Evolutionary conservation across 2,797 vertebrate species (phyloP).

Genomic region (Hozukius guyotensis): DNA sequence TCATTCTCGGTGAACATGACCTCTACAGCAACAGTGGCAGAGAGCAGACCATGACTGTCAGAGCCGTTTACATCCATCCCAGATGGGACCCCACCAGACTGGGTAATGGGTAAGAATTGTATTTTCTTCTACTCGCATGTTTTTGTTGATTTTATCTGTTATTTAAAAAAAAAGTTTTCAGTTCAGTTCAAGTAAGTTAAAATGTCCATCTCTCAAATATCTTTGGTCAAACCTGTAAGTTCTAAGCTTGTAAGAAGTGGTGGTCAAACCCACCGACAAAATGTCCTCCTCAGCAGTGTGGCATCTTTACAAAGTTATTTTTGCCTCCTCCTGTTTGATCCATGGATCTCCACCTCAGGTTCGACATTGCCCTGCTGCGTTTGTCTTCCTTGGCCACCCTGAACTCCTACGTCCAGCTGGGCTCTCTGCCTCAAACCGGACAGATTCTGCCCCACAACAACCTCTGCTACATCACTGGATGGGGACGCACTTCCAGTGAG

Average conservation of each 20-base stretch:
- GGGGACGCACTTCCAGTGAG: conserved; percentile 88
- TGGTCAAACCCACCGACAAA: not conserved
- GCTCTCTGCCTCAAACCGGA: conserved; percentile 74
- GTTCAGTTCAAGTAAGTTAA: no score
- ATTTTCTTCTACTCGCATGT: not conserved
- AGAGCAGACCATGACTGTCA: conserved; percentile 80
- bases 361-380: conserved; percentile 86
- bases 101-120: conserved; percentile 70
- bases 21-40: conserved; percentile 58
- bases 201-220: not conserved
- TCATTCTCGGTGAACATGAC: conserved; percentile 71
- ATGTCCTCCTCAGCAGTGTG: not conserved
- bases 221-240: not conserved
- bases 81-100: conserved; percentile 68
- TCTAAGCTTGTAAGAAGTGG: not conserved
- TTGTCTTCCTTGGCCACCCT: conserved; percentile 75
- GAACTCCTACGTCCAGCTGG: conserved; percentile 85
- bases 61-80: conserved; percentile 73
- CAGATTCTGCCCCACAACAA: conserved; percentile 83
- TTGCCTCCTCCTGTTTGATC: not conserved
- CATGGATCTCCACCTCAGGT: conserved; percentile 29
- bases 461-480: conserved; percentile 88
- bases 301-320: not conserved
- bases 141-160: not conserved
- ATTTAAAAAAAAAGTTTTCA: not conserved